Conservation (phyloP, 2,113 vertebrate genomes). For the Apodemus sylvaticus region DNA sequence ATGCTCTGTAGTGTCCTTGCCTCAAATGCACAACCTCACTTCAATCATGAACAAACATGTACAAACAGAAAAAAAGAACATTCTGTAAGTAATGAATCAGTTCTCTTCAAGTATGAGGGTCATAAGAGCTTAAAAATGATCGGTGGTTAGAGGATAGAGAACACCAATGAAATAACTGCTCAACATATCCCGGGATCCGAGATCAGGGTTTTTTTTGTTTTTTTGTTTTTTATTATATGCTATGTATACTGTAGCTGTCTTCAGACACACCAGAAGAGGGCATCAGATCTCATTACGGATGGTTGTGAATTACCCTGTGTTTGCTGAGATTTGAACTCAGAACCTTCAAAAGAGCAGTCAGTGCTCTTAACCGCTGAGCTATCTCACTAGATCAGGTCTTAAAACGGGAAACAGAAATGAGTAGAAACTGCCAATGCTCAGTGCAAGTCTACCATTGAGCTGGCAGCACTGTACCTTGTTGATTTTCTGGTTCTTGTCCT, state of each 20-base stretch:
- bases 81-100: neutral
- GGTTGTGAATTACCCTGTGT: too few species aligned
- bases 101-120: conserved; percentile 11
- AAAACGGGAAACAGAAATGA: conserved; percentile 12
- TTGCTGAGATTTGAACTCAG: too few species aligned
- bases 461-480: neutral
- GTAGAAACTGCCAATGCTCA: neutral
- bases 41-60: neutral
- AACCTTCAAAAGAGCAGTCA: too few species aligned
- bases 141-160: neutral
- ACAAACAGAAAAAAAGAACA: neutral
- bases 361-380: too few species aligned
- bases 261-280: too few species aligned
- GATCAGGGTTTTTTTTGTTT: neutral
- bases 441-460: neutral
- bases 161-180: conserved; percentile 15
- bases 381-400: neutral
- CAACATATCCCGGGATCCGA: neutral
- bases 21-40: neutral
- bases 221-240: too few species aligned
- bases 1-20: neutral
- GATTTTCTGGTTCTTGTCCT: conserved; percentile 44
- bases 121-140: neutral
- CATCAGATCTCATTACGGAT: too few species aligned
- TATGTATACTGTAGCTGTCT: too few species aligned